Percentiles rank a stretch among this genome's conserved stretches.
Conservation (phyloP, 2,888 invertebrate genomes). For the Dicycla oo region DNA sequence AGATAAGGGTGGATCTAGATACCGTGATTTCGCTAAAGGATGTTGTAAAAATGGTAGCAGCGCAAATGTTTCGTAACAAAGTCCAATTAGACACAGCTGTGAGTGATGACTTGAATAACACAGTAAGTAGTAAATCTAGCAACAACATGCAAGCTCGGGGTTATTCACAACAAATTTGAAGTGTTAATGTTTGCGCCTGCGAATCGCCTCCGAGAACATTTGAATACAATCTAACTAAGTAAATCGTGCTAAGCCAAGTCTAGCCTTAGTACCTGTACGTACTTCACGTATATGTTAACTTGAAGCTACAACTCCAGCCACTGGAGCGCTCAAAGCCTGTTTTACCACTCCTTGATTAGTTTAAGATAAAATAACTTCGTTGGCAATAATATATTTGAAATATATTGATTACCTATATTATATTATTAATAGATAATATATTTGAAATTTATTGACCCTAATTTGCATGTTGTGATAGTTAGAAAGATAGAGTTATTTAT, state of each 20-base stretch:
- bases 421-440: no score
- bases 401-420: no score
- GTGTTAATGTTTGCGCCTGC: slow-evolving; percentile 34
- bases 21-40: slow-evolving; percentile 37
- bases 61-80: slow-evolving; percentile 47
- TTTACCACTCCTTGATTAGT: slow-evolving; percentile 54
- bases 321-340: slow-evolving; percentile 54
- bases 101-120: slow-evolving; percentile 56
- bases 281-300: slow-evolving; percentile 21
- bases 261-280: slow-evolving; percentile 25
- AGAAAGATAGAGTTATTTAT: no score
- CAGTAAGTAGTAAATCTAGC: slow-evolving; percentile 34
- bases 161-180: slow-evolving; percentile 48
- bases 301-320: slow-evolving; percentile 10
- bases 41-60: slow-evolving; percentile 50
- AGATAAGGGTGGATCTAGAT: slow-evolving; percentile 38
- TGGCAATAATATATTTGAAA: slow-evolving; percentile 27
- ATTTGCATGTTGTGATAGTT: slow-evolving; percentile 48
- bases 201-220: slow-evolving; percentile 38
- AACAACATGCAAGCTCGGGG: slow-evolving; percentile 37
- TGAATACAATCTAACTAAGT: slow-evolving; percentile 59
- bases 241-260: slow-evolving; percentile 41
- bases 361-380: slow-evolving; percentile 46
- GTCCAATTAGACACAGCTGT: slow-evolving; percentile 57
- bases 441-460: slow-evolving; percentile 28